These are phyloP conservation scores for Pipistrellus pipistrellus DNA, from an alignment of 2,797 vertebrate species.

Conservation along the genomic window DNA sequence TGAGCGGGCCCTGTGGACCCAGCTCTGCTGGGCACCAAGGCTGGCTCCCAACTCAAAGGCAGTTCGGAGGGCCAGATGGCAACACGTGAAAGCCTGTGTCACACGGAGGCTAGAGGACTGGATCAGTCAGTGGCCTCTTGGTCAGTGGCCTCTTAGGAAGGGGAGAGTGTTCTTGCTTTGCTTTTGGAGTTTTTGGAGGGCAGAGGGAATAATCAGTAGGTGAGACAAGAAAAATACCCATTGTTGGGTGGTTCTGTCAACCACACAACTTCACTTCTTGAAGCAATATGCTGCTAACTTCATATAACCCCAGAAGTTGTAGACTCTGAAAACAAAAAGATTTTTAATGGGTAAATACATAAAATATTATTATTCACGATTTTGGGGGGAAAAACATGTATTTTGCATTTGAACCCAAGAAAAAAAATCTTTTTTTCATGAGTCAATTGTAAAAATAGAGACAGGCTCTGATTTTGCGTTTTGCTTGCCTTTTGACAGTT, in stretches of 20 bases:
- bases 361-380: slow-evolving; percentile 23
- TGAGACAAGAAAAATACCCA: not conserved
- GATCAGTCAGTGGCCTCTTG: slow-evolving; percentile 24
- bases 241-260: not conserved
- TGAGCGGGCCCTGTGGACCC: too few species aligned
- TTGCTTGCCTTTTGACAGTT: not conserved
- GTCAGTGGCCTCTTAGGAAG: not conserved
- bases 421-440: not conserved
- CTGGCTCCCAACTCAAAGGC: not conserved
- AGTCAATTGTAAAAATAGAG: not conserved
- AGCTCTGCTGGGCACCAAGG: too few species aligned
- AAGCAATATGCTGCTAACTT: not conserved
- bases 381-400: not conserved
- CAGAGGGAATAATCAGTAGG: slow-evolving; percentile 18
- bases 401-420: not conserved
- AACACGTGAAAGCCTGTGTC: slow-evolving; percentile 22
- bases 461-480: not conserved
- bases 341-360: slow-evolving; percentile 28
- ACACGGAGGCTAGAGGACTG: not conserved
- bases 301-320: not conserved
- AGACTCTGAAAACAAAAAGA: not conserved
- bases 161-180: not conserved
- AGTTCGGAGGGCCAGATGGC: not conserved
- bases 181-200: slow-evolving; percentile 37
- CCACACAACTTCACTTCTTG: slow-evolving; percentile 5